Conservation (phyloP, 2,797 vertebrate species). For the Vireo griseus region DNA sequence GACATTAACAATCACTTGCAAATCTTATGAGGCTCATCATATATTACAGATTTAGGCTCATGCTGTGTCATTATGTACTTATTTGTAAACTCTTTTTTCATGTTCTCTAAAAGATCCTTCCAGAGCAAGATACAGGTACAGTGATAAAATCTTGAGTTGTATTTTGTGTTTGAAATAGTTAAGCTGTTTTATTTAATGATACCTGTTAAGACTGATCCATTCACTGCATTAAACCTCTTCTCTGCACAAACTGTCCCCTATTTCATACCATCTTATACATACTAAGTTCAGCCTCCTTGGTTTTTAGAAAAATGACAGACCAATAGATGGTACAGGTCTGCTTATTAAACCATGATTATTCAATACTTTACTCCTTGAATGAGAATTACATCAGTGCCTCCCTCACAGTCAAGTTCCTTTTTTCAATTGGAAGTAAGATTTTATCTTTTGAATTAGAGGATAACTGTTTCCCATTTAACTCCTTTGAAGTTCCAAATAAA, state of each 20-base stretch:
- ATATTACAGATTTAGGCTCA: not conserved
- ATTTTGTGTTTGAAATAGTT: not conserved
- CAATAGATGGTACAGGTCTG: not conserved
- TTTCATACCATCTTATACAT: not conserved
- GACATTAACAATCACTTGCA: fast-evolving
- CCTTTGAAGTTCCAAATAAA: not conserved
- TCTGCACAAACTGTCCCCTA: not conserved
- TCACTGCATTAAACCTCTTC: not conserved
- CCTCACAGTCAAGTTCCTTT: not conserved
- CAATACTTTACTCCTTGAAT: not conserved
- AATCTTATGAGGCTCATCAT: not conserved
- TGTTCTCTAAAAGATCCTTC: not conserved
- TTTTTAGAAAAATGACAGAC: not conserved
- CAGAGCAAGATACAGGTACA: not conserved
- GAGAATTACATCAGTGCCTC: not conserved
- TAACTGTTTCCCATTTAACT: not conserved
- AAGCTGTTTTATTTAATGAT: not conserved
- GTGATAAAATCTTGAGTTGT: not conserved
- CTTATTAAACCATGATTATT: not conserved
- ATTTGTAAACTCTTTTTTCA: not conserved
- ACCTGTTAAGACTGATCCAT: not conserved
- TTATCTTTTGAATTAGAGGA: not conserved
- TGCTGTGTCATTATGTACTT: not conserved
- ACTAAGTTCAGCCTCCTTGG: not conserved
- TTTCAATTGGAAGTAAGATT: not conserved